phyloP scores from a whole-genome alignment of 2,113 vertebrate species.

The Macrotis lagotis region DNA sequence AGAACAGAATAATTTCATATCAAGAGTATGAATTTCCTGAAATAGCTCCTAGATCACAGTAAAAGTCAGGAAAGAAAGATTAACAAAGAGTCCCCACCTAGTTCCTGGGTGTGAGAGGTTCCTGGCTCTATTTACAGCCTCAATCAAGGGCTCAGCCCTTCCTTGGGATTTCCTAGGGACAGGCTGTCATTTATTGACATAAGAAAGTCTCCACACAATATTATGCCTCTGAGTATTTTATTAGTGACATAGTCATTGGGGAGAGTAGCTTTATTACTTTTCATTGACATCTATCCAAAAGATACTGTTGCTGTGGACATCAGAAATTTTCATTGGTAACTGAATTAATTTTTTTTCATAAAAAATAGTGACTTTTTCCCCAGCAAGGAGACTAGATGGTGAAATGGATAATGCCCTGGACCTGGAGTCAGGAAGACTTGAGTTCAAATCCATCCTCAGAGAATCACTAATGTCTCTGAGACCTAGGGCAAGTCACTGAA shows the following conservation, averaged over 20 bases:
- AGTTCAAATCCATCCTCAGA: not conserved
- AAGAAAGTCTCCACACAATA: constrained; percentile 21
- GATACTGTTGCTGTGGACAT: not conserved
- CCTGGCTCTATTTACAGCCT: not conserved
- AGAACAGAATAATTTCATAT: constrained; percentile 55
- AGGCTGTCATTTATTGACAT: constrained; percentile 20
- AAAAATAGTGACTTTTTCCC: constrained; percentile 18
- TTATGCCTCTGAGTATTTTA: not conserved
- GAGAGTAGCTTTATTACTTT: not conserved
- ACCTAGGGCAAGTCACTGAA: not conserved
- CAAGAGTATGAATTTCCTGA: constrained; percentile 31
- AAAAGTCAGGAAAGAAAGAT: not conserved
- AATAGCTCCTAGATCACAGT: not conserved
- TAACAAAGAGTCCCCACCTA: not conserved
- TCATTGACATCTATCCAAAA: not conserved
- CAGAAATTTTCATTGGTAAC: not conserved
- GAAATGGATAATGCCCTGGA: not conserved
- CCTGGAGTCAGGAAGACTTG: not conserved
- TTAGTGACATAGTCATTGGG: not conserved
- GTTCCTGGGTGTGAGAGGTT: not conserved
- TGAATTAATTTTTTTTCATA: constrained; percentile 4
- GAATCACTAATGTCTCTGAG: not conserved
- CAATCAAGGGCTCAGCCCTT: not conserved
- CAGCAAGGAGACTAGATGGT: not conserved
- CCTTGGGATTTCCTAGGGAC: constrained; percentile 22